A percentile compares a stretch with the other conserved stretches of the same genome.
phyloP scores from a whole-genome alignment of 2,797 vertebrate genomes.

The Leptoclinus maculatus region DNA sequence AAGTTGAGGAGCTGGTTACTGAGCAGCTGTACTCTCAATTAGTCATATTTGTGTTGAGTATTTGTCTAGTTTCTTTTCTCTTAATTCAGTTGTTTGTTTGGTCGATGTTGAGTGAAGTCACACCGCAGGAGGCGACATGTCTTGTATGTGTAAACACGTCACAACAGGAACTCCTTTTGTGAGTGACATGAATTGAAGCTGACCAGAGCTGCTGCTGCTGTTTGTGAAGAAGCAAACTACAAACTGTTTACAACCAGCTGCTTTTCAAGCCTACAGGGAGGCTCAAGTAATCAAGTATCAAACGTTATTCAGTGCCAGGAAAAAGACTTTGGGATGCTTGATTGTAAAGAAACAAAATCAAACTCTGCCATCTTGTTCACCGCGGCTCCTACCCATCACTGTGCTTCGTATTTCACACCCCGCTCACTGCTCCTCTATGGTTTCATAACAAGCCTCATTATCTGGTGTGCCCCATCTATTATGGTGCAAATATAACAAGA shows the following conservation, averaged over 20 bases:
- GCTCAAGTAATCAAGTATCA: constrained; percentile 4
- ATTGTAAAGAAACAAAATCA: constrained; percentile 17
- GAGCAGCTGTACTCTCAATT: not conserved
- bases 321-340: constrained; percentile 2
- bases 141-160: constrained; percentile 19
- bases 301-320: not conserved
- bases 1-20: not conserved
- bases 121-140: not conserved
- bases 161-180: constrained; percentile 8
- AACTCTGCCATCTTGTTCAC: not conserved
- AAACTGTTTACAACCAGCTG: constrained; percentile 1
- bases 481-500: constrained; percentile 15
- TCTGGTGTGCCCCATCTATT: constrained; percentile 26
- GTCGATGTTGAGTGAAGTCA: not conserved
- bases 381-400: not conserved
- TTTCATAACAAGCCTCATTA: constrained; percentile 43
- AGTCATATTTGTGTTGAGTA: not conserved
- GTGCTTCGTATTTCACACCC: constrained; percentile 26
- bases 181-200: constrained; percentile 16
- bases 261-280: not conserved
- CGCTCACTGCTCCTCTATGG: constrained; percentile 9
- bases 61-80: not conserved
- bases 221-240: constrained; percentile 2
- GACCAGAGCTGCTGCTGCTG: constrained; percentile 13
- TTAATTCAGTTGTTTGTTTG: not conserved